Base-by-base conservation (phyloP, 30 jellyfish, hydroid and myxozoan species). In the Hydractinia echinata region DNA sequence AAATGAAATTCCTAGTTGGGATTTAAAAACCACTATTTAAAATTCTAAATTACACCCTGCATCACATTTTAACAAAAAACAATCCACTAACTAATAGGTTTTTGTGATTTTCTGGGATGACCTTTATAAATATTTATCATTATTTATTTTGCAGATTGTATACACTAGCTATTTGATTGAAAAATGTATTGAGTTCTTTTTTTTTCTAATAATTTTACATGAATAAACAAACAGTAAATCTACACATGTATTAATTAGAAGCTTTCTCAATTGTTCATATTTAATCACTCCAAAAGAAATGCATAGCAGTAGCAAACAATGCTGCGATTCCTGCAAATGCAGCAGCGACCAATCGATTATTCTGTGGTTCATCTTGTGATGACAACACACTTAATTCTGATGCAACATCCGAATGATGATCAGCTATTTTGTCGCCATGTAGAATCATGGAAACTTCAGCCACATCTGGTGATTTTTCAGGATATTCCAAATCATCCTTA, bases 391-490 rank as follows among this genome's bases (percentile, higher is more conserved):
- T 80, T 18, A 76, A 10, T 80, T 80, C 87, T 4, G 87, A 80
- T 19, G 69, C 87, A 10, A 80, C 66, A 44, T 80, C 87, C 30
- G 87, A 80, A 6, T 77, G 83, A 48, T 54, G 81, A 80, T 80
- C 87, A 80, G 21, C 84, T 9, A 69, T 51, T 67, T 62, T 80
- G 64, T 80, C 87, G 39, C 84, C 84, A 11, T 49, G 84, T 13
- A 61, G 83, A 80, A 80, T 62, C 87, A 80, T 80, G 16, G 87
- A 80, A 62, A 66, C 83, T 52, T 80, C 87, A 9, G 87, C 64
- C 18, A 80, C 73, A 19, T 80, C 96, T 55, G 97, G 97, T 6
- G 95, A 85, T 56, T 67, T 85, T 58, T 90, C 97, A 16, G 30
- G 77, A 79, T 72, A 82, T 44, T 60, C 39, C 11, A 90, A 82